phyloP scores from a whole-genome alignment of 35 echinoderm and acorn worm genomes.

The Lytechinus pictus region DNA sequence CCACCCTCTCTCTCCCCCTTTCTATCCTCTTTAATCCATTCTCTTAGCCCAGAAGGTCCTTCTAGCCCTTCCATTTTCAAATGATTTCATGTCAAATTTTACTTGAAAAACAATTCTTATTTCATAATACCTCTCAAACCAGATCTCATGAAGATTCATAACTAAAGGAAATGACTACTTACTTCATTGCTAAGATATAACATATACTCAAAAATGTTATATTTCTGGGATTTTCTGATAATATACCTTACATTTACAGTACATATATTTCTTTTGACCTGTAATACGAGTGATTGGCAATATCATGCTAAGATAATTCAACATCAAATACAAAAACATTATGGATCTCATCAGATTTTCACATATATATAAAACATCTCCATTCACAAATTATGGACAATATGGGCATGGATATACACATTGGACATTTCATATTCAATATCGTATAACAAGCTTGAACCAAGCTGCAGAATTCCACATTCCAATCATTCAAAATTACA shows the following conservation, averaged over 20 bases:
- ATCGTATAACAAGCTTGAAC: background rate
- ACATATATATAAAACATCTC: background rate
- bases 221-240: background rate
- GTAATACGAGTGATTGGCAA: background rate
- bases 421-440: background rate
- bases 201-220: constrained; percentile 30
- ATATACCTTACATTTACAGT: constrained; percentile 17
- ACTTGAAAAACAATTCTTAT: background rate
- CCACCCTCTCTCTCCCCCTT: too few species aligned
- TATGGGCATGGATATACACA: background rate
- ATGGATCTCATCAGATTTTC: background rate
- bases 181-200: background rate
- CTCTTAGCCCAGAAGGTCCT: background rate
- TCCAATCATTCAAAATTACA: background rate
- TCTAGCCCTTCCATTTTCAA: background rate
- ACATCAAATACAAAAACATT: background rate
- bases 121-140: background rate
- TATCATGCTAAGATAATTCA: background rate
- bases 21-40: too few species aligned
- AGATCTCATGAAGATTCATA: background rate
- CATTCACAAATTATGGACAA: background rate
- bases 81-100: background rate
- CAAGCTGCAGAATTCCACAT: background rate
- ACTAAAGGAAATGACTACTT: background rate
- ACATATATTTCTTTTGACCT: constrained; percentile 32